These are phyloP conservation scores for Pagrus major DNA, from an alignment of 2,113 vertebrate species.

Conservation along the genomic window DNA sequence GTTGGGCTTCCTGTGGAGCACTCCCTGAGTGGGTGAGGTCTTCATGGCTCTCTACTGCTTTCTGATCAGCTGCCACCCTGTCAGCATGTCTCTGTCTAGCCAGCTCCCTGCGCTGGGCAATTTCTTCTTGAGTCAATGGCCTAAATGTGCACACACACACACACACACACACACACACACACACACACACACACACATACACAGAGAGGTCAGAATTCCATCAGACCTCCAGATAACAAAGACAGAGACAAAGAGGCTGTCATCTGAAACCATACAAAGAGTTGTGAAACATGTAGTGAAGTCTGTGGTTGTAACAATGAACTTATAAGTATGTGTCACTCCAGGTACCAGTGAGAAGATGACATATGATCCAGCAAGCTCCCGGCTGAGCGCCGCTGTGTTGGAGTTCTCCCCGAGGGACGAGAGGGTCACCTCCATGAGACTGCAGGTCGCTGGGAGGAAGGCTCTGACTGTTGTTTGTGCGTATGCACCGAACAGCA, in stretches of 20 bases:
- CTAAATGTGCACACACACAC: slow-evolving; percentile 72
- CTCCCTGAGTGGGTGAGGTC: slow-evolving; percentile 44
- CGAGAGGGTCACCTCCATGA: too few relatives aligned
- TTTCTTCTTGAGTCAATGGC: slow-evolving; percentile 92
- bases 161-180: not conserved
- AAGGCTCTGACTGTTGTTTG: too few relatives aligned
- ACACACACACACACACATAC: slow-evolving; percentile 3
- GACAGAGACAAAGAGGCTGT: not conserved
- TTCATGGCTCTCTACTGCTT: slow-evolving; percentile 54
- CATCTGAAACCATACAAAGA: not conserved
- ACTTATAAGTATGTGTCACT: not conserved
- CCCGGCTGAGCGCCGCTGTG: not conserved
- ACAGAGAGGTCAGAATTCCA: not conserved
- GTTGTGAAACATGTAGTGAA: not conserved
- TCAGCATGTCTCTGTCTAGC: slow-evolving; percentile 89
- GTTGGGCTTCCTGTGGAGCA: slow-evolving; percentile 9
- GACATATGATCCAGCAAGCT: not conserved
- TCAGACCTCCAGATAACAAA: not conserved
- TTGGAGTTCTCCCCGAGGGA: too few relatives aligned
- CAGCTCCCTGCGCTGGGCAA: slow-evolving; percentile 87
- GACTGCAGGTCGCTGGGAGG: too few relatives aligned
- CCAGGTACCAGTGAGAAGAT: not conserved
- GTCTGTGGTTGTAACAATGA: not conserved
- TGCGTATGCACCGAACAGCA: too few relatives aligned
- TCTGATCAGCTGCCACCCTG: slow-evolving; percentile 82